Base-by-base conservation (phyloP, 2,888 invertebrate genomes). In the Eutolmus rufibarbis region DNA sequence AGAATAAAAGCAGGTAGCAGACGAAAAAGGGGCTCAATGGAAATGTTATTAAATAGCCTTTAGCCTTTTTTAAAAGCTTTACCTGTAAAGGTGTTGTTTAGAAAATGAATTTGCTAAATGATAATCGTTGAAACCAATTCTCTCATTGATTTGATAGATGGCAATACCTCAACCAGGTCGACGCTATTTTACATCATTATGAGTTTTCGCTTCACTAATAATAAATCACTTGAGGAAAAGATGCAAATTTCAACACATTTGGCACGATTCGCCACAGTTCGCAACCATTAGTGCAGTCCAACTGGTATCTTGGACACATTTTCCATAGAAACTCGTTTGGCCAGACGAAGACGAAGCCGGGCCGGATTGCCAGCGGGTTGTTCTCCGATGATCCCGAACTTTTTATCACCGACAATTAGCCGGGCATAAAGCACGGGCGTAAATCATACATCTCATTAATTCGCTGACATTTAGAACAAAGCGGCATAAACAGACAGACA, bases 401-500 rank as follows among this genome's bases (percentile, higher is more conserved):
- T 85, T 85, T 85, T 85, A 85, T 85, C 74, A 46, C 85, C 37
- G 23, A 74, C 85, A 85, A 85, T 85, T 85, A 74, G 43, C 46
- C 3, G 74, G 74, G 74, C 74, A 85, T 85, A 85, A 85, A 74
- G 43, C 23, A 46, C 74, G 74, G 76, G 85, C 57, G 74, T 85
- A 85, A 85, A 85, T 85, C 85, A 74, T 85, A 74, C 74, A 85
- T 46, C 74, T 85, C 85, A 85, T 85, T 85, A 85, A 85, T 85
- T 74, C 46, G n/a, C 74, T 85, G 85, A 85, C 85, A 85, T 85
- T 85, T 85, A 85, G 85, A 85, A 74, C 85, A 85, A 85, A 79
- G 66, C 66, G 66, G 66, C 12, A 12, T 3, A 66, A 66, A 66
- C 28, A 43, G 74, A 43, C 40, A 85, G 85, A 40, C 85, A 74